A percentile compares a stretch with the other conserved stretches of the same genome.
Evolutionary conservation across 2,888 invertebrate genomes (phyloP).

Genomic region (Amaurobius ferox): DNA sequence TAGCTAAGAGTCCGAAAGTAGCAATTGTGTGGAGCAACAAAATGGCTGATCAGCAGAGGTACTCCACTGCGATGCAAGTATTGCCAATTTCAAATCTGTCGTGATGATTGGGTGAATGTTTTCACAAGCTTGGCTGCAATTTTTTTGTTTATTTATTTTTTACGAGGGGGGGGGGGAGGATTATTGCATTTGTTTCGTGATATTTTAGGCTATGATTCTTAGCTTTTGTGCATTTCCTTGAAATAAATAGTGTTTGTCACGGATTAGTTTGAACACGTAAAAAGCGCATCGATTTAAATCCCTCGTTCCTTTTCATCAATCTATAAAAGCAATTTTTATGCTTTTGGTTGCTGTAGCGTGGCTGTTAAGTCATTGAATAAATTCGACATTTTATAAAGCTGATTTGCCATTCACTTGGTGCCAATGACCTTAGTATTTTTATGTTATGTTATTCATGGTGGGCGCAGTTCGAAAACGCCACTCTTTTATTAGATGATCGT

Average conservation of each 20-base stretch:
- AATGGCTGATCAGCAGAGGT: neutral
- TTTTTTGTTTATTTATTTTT: neutral
- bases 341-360: neutral
- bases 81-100: neutral
- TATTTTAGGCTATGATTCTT: neutral
- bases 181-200: neutral
- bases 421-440: neutral
- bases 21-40: too few species aligned
- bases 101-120: neutral
- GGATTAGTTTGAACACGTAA: neutral
- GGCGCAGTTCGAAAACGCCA: too few species aligned
- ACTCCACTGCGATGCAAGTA: neutral
- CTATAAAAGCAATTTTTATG: neutral
- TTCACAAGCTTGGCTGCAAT: neutral
- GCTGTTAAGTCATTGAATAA: neutral
- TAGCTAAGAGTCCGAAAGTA: too few species aligned
- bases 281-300: neutral
- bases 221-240: neutral
- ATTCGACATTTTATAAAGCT: neutral
- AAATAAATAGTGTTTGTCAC: constrained; percentile 4
- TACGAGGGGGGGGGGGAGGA: neutral
- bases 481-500: too few species aligned
- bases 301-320: neutral
- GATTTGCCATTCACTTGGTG: neutral
- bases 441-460: too few species aligned